Evolutionary conservation across 1,140 invertebrate genomes (phyloP), one percentile per base, ranked within the genome.

Genomic region (Pseudoatta argentina): DNA sequence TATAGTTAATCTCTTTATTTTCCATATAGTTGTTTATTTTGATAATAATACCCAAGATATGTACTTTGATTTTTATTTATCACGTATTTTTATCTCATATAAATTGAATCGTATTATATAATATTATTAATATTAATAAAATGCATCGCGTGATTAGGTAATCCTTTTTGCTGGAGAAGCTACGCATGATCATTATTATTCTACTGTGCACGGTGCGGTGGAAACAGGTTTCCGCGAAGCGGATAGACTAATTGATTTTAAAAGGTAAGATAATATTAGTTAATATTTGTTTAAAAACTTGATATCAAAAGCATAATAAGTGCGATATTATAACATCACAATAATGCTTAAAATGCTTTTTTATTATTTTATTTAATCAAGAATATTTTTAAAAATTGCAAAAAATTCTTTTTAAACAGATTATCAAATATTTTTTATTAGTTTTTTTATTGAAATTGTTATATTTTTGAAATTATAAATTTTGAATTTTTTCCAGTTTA

Each of bases 151-250:
- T 61, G 21, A 67, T 61, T 89, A 95, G 94, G 82, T 93, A 8
- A 91, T 97, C 0, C 95, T 97, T 61, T 97, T 97, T 89, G 97
- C 96, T 27, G 97, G 97, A 0, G 97, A 97, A 93, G 97, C 97
- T 0, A 96, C 97, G 0, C 96, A 97, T 85, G 94, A 96, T 61
- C 95, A 96, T 90, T 97, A 95, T 93, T 98, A 97, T 93, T 97
- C 97, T 5, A 97, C 97, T 2, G 97, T 97, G 5, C 98, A 98
- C 93, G 98, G 98, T 0, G 98, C 98, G 1, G 94, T 98, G 2
- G 97, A 97, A 93, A 96, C 96, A 16, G 98, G 97, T 0, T 97
- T 97, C 93, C 95, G 97, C 73, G 98, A 98, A 94, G 97, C 97
- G 27, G 95, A 97, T 66, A 94, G 96, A 93, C 91, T 96, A 69